These are phyloP conservation scores for Zosterops hypoxanthus DNA, from an alignment of 2,113 vertebrate genomes.

Conservation along the genomic window DNA sequence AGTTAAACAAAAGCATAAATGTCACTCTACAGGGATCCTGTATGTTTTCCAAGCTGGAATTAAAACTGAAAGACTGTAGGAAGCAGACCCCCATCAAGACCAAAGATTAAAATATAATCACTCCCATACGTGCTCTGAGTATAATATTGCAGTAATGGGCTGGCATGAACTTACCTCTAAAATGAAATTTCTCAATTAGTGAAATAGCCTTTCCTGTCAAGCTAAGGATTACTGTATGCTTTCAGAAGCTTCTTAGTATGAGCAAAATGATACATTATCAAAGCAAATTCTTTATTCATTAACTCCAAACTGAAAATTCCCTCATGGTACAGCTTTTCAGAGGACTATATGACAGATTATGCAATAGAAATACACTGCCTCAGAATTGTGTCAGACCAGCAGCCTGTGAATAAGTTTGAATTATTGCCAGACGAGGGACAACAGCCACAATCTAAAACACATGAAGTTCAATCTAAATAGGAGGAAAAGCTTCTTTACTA, in stretches of 20 bases:
- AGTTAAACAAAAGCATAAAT: constrained; percentile 33
- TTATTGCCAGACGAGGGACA: neutral
- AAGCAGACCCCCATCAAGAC: constrained; percentile 6
- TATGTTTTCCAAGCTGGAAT: constrained; percentile 22
- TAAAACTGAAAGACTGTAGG: constrained; percentile 44
- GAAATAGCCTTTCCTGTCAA: constrained; percentile 55
- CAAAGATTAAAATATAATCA: constrained; percentile 64
- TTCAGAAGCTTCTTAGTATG: constrained; percentile 27
- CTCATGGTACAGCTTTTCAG: neutral
- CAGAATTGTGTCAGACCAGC: neutral
- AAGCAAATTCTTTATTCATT: constrained; percentile 57
- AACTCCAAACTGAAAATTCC: constrained; percentile 36
- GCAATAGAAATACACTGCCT: neutral
- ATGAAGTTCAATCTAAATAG: neutral
- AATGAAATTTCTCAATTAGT: constrained; percentile 68
- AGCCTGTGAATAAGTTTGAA: neutral
- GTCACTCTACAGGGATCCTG: neutral
- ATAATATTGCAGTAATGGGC: neutral
- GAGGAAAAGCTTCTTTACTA: neutral
- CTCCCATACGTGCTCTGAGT: constrained; percentile 35
- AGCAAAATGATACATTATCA: constrained; percentile 49
- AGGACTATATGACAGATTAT: neutral
- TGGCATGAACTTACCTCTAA: constrained; percentile 21
- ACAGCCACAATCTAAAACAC: neutral
- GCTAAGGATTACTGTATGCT: neutral